These are phyloP conservation scores for Eretmocerus hayati DNA, from an alignment of 2,888 invertebrate species.

Conservation along the genomic window DNA sequence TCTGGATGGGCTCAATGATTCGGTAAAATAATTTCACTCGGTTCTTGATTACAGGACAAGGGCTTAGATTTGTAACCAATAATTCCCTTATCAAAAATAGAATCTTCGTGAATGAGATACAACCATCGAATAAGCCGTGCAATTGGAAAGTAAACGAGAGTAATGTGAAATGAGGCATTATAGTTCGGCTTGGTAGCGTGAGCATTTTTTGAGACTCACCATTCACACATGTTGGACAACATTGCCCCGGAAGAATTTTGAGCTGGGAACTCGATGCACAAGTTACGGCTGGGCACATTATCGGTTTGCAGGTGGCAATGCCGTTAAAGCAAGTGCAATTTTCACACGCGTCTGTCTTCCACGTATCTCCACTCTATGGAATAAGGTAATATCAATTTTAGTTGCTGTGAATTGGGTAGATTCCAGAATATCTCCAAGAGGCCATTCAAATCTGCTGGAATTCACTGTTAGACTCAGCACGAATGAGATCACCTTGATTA, in stretches of 20 bases:
- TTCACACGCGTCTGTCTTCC: slow-evolving; percentile 75
- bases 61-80: slow-evolving; percentile 24
- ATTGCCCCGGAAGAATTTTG: slow-evolving; percentile 68
- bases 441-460: not conserved
- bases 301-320: slow-evolving; percentile 75
- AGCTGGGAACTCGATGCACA: slow-evolving; percentile 75
- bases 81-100: not conserved
- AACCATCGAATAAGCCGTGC: too few relatives aligned
- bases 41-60: too few relatives aligned
- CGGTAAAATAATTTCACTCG: too few relatives aligned
- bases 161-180: too few relatives aligned
- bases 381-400: not conserved
- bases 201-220: slow-evolving; percentile 43
- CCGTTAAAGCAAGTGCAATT: slow-evolving; percentile 81
- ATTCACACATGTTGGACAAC: slow-evolving; percentile 84
- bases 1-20: too few relatives aligned
- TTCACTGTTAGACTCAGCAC: too few relatives aligned
- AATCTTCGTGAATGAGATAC: too few relatives aligned
- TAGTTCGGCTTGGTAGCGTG: not conserved
- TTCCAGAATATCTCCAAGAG: not conserved
- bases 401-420: not conserved
- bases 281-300: slow-evolving; percentile 62
- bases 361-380: slow-evolving; percentile 68
- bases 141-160: too few relatives aligned
- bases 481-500: too few relatives aligned